Percentiles rank a stretch among this genome's conserved stretches.
These are phyloP conservation scores for Xestia sexstrigata DNA, from an alignment of 2,888 invertebrate species.

Conservation along the genomic window DNA sequence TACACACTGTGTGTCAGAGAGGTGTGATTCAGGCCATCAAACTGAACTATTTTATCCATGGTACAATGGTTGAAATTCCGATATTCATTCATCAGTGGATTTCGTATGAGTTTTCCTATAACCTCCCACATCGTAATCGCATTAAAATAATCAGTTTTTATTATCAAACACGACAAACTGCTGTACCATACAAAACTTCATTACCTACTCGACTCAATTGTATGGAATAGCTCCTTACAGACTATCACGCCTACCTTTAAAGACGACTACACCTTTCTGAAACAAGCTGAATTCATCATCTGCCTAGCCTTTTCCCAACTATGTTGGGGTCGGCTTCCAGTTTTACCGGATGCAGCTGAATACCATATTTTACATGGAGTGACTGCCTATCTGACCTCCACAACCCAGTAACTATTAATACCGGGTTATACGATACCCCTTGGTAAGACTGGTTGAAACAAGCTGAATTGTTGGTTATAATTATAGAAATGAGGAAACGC, in stretches of 20 bases:
- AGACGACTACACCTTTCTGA: background rate
- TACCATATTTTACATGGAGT: too few relatives aligned
- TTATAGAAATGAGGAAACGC: background rate
- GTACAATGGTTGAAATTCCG: too few relatives aligned
- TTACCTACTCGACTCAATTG: background rate
- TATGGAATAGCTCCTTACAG: background rate
- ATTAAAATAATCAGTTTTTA: background rate
- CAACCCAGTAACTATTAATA: too few relatives aligned
- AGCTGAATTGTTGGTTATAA: background rate
- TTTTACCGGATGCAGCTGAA: too few relatives aligned
- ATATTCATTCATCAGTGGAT: too few relatives aligned
- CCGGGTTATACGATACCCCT: too few relatives aligned
- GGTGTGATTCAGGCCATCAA: background rate
- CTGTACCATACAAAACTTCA: background rate
- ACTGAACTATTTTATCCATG: background rate
- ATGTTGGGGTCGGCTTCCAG: too few relatives aligned
- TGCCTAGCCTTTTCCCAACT: too few relatives aligned
- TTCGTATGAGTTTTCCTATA: too few relatives aligned
- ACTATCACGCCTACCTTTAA: background rate
- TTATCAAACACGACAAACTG: background rate
- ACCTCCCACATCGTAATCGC: background rate
- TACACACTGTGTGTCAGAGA: background rate
- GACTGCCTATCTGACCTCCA: too few relatives aligned
- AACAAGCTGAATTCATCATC: too few relatives aligned
- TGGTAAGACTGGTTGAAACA: too few relatives aligned